A percentile compares a stretch with the other conserved stretches of the same genome.
These are phyloP conservation scores for Sycophila texana DNA, from an alignment of 2,888 invertebrate genomes.

Conservation along the genomic window DNA sequence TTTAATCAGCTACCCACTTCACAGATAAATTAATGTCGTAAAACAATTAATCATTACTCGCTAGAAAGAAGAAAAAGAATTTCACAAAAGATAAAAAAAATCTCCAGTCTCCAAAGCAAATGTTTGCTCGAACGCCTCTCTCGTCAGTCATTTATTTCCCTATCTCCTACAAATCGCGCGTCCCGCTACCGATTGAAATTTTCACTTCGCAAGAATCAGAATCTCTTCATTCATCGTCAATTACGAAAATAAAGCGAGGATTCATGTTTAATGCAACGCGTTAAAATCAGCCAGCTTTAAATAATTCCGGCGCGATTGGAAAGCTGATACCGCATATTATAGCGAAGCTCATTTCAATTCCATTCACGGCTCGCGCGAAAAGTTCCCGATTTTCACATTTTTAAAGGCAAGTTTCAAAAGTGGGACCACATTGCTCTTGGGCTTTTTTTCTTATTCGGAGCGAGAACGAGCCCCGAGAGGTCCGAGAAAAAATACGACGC, in stretches of 20 bases:
- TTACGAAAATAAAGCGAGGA: constrained; percentile 34
- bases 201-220: constrained; percentile 4
- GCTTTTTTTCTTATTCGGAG: constrained; percentile 2
- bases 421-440: no score
- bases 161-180: background rate
- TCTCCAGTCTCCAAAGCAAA: no score
- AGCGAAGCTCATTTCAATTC: constrained; percentile 18
- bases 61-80: no score
- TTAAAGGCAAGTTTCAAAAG: background rate
- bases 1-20: no score
- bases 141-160: background rate
- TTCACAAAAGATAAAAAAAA: no score
- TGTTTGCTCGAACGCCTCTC: background rate
- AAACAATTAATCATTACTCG: no score
- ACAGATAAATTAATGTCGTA: no score
- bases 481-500: constrained; percentile 7
- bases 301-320: constrained; percentile 25
- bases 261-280: constrained; percentile 40
- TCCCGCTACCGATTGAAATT: background rate
- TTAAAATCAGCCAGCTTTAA: constrained; percentile 18
- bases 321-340: constrained; percentile 9
- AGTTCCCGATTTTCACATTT: constrained; percentile 23
- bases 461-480: constrained; percentile 5
- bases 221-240: constrained; percentile 40
- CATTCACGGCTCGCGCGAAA: constrained; percentile 7